Conservation (phyloP, 2,888 invertebrate species). For the Mesochorus sp. region DNA sequence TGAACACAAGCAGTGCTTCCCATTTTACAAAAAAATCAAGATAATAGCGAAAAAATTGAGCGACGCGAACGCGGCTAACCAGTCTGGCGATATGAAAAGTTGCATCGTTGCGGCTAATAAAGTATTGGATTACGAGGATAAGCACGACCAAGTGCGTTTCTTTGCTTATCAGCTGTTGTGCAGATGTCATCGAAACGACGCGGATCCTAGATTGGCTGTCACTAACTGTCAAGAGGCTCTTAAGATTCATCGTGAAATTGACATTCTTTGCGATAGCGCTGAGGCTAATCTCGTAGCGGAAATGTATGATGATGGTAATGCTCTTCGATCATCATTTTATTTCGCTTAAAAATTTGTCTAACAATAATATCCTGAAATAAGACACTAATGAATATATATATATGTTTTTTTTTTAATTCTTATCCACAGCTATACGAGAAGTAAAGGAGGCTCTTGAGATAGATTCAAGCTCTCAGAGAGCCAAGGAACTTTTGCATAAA, state of each 20-base stretch:
- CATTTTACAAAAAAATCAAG: conserved; percentile 97
- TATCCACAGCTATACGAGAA: conserved; percentile 89
- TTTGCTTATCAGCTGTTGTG: conserved; percentile 91
- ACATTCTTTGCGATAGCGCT: conserved; percentile 93
- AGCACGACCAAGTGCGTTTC: conserved; percentile 88
- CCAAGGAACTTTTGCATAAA: conserved; percentile 93
- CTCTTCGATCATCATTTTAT: no score
- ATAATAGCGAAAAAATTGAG: conserved; percentile 92
- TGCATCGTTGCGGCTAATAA: conserved; percentile 88
- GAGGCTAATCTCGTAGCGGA: conserved; percentile 95
- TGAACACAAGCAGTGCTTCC: conserved; percentile 97
- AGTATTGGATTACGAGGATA: conserved; percentile 87
- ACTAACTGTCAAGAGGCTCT: conserved; percentile 91
- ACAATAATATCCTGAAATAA: no score
- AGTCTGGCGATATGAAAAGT: conserved; percentile 85
- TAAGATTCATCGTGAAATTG: conserved; percentile 88
- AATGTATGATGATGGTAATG: conserved; percentile 93
- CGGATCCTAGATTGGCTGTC: conserved; percentile 89
- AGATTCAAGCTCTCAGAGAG: conserved; percentile 90
- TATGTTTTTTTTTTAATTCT: not conserved
- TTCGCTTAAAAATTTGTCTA: no score
- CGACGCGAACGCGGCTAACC: conserved; percentile 86
- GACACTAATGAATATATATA: no score
- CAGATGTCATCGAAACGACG: conserved; percentile 89
- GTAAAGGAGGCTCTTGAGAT: conserved; percentile 93